Percentiles rank a stretch among this genome's conserved stretches.
These are phyloP conservation scores for Chironomus tentans DNA, from an alignment of 2,888 invertebrate species.

Conservation along the genomic window DNA sequence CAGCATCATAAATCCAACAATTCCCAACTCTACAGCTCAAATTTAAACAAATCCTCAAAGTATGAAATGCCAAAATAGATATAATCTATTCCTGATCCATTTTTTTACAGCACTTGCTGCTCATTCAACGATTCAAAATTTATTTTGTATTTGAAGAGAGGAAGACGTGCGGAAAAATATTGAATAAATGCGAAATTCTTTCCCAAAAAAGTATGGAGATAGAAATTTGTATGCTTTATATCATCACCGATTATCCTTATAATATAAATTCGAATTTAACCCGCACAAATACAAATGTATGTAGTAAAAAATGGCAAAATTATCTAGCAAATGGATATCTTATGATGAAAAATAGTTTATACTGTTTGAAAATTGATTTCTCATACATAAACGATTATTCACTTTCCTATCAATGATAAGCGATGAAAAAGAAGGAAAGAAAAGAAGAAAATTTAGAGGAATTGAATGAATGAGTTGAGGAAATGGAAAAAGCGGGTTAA, in stretches of 20 bases:
- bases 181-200: neutral
- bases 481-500: neutral
- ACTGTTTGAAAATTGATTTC: constrained; percentile 22
- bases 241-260: no score
- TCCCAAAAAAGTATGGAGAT: neutral
- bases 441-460: neutral
- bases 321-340: constrained; percentile 16
- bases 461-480: neutral
- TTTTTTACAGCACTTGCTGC: neutral
- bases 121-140: constrained; percentile 21
- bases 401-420: neutral
- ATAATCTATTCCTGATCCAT: neutral
- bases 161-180: constrained; percentile 21
- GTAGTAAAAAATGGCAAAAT: neutral
- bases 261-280: no score
- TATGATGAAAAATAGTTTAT: constrained; percentile 25
- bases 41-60: no score
- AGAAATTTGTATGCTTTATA: neutral
- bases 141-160: constrained; percentile 20
- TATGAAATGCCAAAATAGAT: no score
- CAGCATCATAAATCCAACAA: no score
- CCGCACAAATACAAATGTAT: no score
- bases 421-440: neutral
- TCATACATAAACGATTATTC: constrained; percentile 26
- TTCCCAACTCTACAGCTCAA: no score